phyloP scores from a whole-genome alignment of 2,797 vertebrate species.

The Myotis planiceps region DNA sequence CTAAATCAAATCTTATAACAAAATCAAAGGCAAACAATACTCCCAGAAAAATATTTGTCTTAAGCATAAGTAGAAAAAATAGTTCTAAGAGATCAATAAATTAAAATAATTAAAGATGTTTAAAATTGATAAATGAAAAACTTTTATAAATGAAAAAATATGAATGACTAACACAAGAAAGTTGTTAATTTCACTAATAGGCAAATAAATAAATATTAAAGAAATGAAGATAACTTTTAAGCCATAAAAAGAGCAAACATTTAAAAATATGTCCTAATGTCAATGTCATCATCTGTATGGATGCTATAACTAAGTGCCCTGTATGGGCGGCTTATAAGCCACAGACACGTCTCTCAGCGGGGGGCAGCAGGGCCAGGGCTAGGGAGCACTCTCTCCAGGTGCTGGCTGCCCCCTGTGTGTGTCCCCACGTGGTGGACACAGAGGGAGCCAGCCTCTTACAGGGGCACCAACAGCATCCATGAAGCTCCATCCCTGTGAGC shows the following conservation, averaged over 20 bases:
- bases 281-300: background rate
- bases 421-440: background rate
- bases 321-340: background rate
- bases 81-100: background rate
- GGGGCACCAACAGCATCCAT: background rate
- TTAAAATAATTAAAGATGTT: background rate
- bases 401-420: background rate
- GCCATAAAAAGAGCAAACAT: background rate
- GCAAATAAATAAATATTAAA: background rate
- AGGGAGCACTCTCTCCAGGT: background rate
- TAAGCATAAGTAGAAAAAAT: background rate
- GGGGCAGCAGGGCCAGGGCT: background rate
- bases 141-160: background rate
- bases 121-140: background rate
- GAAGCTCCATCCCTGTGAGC: background rate
- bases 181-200: background rate
- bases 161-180: background rate
- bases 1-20: background rate
- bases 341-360: background rate
- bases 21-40: background rate
- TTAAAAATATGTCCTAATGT: background rate
- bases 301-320: background rate
- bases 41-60: background rate
- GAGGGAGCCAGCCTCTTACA: background rate
- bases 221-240: background rate